A percentile compares a stretch with the other conserved stretches of the same genome.
These are phyloP conservation scores for Clarias pachynema DNA, from an alignment of 2,797 vertebrate species.

Conservation along the genomic window DNA sequence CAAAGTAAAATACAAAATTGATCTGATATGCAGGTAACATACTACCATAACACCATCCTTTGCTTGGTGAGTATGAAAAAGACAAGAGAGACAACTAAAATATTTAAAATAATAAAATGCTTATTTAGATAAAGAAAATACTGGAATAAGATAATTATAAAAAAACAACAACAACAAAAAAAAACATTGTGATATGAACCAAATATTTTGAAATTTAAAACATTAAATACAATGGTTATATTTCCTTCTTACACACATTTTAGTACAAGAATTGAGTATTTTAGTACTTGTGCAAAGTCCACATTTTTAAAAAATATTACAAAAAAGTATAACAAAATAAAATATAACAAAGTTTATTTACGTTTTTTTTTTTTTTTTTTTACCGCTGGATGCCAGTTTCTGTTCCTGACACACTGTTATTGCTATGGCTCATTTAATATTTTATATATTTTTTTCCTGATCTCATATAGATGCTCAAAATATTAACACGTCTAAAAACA, in stretches of 20 bases:
- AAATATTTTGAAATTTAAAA: not conserved
- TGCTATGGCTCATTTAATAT: not conserved
- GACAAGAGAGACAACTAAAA: no score
- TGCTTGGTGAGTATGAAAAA: no score
- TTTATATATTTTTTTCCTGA: not conserved
- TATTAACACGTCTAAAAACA: not conserved
- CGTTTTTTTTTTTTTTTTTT: not conserved
- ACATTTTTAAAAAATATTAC: not conserved
- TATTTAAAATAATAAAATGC: no score
- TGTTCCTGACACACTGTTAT: not conserved
- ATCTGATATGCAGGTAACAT: no score
- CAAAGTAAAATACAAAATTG: no score
- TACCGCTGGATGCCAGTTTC: not conserved
- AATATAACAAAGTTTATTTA: not conserved
- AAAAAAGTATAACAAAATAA: not conserved
- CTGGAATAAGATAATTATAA: no score
- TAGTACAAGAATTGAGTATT: not conserved
- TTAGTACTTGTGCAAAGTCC: not conserved
- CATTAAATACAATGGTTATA: not conserved
- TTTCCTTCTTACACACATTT: not conserved
- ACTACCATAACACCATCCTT: no score
- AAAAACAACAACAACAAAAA: no score
- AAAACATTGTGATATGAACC: not conserved
- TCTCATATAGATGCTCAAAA: not conserved
- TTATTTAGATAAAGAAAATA: no score